These are phyloP conservation scores for Aurelia sp. DNA, from an alignment of 30 jellyfish, hydroid and myxozoan species.

Conservation along the genomic window DNA sequence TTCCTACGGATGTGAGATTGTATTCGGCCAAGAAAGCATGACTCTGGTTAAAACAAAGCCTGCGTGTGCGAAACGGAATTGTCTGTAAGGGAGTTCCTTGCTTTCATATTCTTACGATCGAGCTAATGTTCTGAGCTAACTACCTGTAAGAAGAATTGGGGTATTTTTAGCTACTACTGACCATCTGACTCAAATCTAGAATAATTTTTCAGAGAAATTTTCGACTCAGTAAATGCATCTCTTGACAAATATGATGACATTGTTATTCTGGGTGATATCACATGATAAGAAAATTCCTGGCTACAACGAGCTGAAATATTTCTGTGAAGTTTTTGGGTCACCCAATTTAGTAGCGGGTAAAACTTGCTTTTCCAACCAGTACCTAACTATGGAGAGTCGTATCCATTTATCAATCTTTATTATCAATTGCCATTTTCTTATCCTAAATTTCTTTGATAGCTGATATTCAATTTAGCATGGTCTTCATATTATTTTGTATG, in stretches of 20 bases:
- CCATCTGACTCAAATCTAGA: constrained; percentile 44
- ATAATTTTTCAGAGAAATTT: not conserved
- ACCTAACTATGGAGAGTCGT: not conserved
- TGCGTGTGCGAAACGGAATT: not conserved
- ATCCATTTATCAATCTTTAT: no score
- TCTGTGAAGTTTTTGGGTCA: constrained; percentile 29
- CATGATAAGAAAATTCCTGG: constrained; percentile 22
- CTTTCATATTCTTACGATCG: not conserved
- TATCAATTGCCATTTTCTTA: no score
- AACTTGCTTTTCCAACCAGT: constrained; percentile 12
- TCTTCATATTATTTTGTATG: no score
- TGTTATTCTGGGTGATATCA: not conserved
- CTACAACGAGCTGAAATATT: not conserved
- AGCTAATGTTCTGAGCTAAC: constrained; percentile 15
- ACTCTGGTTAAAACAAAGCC: no score
- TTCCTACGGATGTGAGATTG: no score
- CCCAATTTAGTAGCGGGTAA: constrained; percentile 11
- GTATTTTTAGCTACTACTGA: constrained; percentile 6
- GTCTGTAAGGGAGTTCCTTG: constrained; percentile 3
- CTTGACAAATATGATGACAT: constrained; percentile 32
- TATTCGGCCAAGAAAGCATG: no score
- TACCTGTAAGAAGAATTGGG: constrained; percentile 15
- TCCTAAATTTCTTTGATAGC: no score
- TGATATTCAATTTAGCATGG: no score
- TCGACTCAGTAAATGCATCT: constrained; percentile 10